Conservation (phyloP, 2,797 vertebrate genomes). For the Pseudotriccus pelzelni region DNA sequence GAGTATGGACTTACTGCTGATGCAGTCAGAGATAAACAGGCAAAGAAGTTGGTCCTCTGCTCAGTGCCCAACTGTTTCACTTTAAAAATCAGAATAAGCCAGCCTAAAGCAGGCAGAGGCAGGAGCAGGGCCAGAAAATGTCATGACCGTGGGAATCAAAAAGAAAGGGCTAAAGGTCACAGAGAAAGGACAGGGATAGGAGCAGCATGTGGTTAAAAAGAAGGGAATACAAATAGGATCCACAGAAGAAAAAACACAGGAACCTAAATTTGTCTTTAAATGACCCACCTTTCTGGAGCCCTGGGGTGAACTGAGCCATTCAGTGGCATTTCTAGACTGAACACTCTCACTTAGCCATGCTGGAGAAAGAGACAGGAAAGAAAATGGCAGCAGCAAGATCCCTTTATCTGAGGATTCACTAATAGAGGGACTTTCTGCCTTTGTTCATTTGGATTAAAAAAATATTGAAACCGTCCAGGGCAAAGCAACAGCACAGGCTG, state of each 20-base stretch:
- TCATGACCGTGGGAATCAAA: neutral
- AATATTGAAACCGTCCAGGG: neutral
- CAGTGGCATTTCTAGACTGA: constrained; percentile 15
- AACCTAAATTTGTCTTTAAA: neutral
- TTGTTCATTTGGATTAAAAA: neutral
- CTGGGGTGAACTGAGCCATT: constrained; percentile 12
- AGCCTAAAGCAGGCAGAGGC: neutral
- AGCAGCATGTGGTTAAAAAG: neutral
- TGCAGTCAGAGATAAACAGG: neutral
- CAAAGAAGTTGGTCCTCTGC: neutral
- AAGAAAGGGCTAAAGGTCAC: neutral
- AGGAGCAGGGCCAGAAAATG: neutral
- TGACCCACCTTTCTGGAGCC: constrained; percentile 20
- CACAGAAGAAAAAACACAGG: neutral
- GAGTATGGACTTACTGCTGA: neutral
- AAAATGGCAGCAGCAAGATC: neutral
- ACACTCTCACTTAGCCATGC: neutral
- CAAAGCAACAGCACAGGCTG: neutral
- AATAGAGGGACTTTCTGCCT: neutral
- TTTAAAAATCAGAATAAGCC: neutral
- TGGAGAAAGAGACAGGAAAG: neutral
- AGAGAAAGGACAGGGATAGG: neutral
- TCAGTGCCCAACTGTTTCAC: neutral
- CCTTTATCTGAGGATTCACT: neutral
- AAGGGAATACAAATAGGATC: neutral